Percentiles rank a stretch among this genome's conserved stretches.
Evolutionary conservation across 2,888 invertebrate species (phyloP).

Genomic region (Galerucella pusilla): DNA sequence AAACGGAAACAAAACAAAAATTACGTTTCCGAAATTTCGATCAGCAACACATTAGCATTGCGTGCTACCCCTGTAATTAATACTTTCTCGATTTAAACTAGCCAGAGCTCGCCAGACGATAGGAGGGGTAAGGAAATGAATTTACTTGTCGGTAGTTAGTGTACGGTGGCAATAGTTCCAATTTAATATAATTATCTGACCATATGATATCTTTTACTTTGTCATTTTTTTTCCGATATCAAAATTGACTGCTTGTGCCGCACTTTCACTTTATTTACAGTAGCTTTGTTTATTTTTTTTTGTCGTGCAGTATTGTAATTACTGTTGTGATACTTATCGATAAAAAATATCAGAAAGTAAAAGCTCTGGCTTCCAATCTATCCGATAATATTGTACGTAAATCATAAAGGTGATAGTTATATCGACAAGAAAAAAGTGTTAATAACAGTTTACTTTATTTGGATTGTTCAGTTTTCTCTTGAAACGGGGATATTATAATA

Average conservation of each 20-base stretch:
- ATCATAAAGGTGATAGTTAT: slow-evolving; percentile 14
- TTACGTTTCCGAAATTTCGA: too few relatives aligned
- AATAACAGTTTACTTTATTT: slow-evolving; percentile 1
- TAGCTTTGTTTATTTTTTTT: slow-evolving; percentile 18
- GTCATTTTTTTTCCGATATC: slow-evolving; percentile 8
- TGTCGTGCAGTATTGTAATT: background rate
- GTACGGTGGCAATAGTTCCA: background rate
- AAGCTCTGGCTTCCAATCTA: background rate
- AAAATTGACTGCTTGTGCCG: slow-evolving; percentile 7
- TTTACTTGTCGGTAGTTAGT: too few relatives aligned
- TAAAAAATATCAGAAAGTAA: slow-evolving; percentile 19
- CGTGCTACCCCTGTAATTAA: too few relatives aligned
- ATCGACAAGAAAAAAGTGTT: slow-evolving; percentile 8
- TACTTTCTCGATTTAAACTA: too few relatives aligned
- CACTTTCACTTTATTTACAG: slow-evolving; percentile 25
- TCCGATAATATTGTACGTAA: slow-evolving; percentile 1
- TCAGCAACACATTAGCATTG: too few relatives aligned
- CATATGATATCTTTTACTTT: slow-evolving; percentile 16
- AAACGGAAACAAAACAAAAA: too few relatives aligned
- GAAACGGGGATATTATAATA: slow-evolving; percentile 14
- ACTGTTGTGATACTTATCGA: background rate
- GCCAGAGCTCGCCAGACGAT: too few relatives aligned
- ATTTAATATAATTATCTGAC: slow-evolving; percentile 8
- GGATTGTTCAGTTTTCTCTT: slow-evolving; percentile 14
- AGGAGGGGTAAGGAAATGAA: too few relatives aligned